Evolutionary conservation across 1,140 invertebrate genomes (phyloP).

Genomic region (Leptinotarsa texana): DNA sequence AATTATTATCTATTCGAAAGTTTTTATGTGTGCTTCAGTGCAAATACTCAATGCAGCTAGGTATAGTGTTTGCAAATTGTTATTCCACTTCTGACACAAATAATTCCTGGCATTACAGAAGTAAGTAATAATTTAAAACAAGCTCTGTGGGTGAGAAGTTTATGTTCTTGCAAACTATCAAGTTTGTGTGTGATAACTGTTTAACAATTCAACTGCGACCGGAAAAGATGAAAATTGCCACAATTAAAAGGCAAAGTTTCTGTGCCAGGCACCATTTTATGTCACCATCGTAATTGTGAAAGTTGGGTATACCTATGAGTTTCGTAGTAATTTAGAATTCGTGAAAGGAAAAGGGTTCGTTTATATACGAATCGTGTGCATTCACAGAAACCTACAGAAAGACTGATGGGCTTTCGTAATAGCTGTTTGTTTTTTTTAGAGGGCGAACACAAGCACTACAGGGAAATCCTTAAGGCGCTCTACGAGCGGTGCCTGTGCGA

Average conservation of each 20-base stretch:
- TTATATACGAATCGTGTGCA: not conserved
- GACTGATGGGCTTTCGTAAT: too few species aligned
- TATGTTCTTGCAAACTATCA: constrained; percentile 15
- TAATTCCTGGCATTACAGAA: not conserved
- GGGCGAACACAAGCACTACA: too few species aligned
- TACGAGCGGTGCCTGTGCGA: too few species aligned
- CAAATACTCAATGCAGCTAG: too few species aligned
- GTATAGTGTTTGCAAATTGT: not conserved
- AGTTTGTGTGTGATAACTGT: not conserved
- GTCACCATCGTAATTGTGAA: constrained; percentile 23
- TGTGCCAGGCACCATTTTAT: constrained; percentile 26
- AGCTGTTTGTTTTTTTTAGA: too few species aligned
- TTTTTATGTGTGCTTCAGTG: too few species aligned
- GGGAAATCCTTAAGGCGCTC: too few species aligned
- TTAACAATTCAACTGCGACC: not conserved
- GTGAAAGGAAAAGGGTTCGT: not conserved
- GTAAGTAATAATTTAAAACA: constrained; percentile 1
- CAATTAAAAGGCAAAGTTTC: constrained; percentile 27
- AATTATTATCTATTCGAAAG: too few species aligned
- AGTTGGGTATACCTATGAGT: not conserved
- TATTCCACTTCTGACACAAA: not conserved
- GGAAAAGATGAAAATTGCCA: constrained; percentile 19
- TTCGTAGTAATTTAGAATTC: not conserved
- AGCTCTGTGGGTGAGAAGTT: not conserved
- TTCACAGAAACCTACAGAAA: not conserved